Percentiles rank a stretch among this genome's conserved stretches.
Conservation (phyloP, 2,888 invertebrate genomes). For the Cheilosia vernalis region DNA sequence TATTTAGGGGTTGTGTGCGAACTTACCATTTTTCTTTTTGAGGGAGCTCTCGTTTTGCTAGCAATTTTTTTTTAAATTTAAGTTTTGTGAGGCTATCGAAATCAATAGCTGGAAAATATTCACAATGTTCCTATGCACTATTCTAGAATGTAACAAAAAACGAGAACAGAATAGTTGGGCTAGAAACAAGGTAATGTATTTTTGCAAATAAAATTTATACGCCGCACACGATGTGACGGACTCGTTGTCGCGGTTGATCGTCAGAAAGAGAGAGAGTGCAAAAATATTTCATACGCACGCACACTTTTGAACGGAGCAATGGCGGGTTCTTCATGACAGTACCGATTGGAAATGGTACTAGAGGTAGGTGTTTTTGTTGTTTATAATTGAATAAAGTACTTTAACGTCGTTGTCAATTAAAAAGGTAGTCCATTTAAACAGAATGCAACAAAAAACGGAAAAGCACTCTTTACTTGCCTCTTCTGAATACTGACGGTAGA, state of each 20-base stretch:
- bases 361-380: not conserved
- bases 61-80: constrained; percentile 21
- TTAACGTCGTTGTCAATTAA: not conserved
- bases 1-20: constrained; percentile 2
- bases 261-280: constrained; percentile 62
- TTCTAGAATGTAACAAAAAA: constrained; percentile 22
- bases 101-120: constrained; percentile 1
- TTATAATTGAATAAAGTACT: not conserved
- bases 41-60: constrained; percentile 27
- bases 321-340: constrained; percentile 25
- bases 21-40: constrained; percentile 72
- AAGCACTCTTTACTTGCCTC: too few relatives aligned
- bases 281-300: constrained; percentile 29
- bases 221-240: constrained; percentile 73
- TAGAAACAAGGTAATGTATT: constrained; percentile 47
- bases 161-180: constrained; percentile 17
- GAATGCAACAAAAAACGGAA: too few relatives aligned
- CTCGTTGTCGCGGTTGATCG: constrained; percentile 68
- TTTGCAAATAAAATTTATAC: constrained; percentile 65
- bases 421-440: too few relatives aligned
- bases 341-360: constrained; percentile 43
- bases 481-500: too few relatives aligned
- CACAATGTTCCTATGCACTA: constrained; percentile 26
- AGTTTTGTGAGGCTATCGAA: not conserved
- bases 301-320: constrained; percentile 43